Base-by-base conservation (phyloP, 2,113 vertebrate species). In the Myotis davidii region DNA sequence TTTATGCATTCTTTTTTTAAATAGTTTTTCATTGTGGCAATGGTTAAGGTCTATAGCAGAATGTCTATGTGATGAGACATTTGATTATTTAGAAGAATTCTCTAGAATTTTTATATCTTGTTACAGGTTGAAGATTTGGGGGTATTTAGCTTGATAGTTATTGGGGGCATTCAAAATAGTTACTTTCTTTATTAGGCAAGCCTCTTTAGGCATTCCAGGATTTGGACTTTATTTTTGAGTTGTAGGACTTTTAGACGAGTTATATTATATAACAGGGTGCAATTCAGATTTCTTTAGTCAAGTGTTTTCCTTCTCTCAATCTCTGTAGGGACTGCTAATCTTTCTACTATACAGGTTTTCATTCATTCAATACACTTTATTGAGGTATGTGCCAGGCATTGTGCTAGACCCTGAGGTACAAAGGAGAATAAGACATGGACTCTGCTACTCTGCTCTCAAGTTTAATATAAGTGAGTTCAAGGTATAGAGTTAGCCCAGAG, bases 151-250 rank as follows among this genome's bases (percentile, higher is more conserved):
- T 88, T 92, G 52, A 61, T 48, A 81, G 52, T 65, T 77, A 21
- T 48, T 94, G 32, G 56, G 54, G 54, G 6, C 18, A 73, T 90
- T 95, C 42, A 79, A 9, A 54, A 0, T 72, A 39, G 29, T 76
- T 88, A 76, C 56, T 94, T 96, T 94, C 56, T 42, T 85, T 91
- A 32, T 70, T 70, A 86, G 25, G 61, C 91, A 95, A 93, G 32
- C 17, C 21, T 78, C 29, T 76, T 34, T 84, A 59, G n/a, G 32
- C 50, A 78, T 79, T 90, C 67, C 25, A 61, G 59, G 23, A 61
- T 67, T 90, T 85, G 34, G 37, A 88, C 65, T 95, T 92, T 81
- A 48, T 74, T 87, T 95, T 97, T 95, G 23, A 83, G 10, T 34
- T 92, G 3, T 6, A 82, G 23, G 78, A 65, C 23, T 74, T 94